phyloP scores from a whole-genome alignment of 2,888 invertebrate species.

The Andrena bicolor region DNA sequence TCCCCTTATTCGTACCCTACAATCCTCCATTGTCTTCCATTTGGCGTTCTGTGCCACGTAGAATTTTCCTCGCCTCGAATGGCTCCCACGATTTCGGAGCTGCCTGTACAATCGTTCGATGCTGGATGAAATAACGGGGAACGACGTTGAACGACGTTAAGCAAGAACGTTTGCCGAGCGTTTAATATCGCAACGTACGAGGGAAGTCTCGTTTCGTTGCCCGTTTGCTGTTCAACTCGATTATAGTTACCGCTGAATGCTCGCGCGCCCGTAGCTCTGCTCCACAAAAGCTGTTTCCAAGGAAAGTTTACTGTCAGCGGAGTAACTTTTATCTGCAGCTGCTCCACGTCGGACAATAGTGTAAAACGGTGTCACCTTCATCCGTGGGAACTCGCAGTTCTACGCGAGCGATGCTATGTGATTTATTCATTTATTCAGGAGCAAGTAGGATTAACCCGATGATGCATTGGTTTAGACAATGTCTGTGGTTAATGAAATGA shows the following conservation, averaged over 20 bases:
- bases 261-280: constrained; percentile 11
- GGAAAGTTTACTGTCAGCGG: constrained; percentile 32
- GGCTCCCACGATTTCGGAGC: too few species aligned
- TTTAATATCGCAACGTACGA: constrained; percentile 19
- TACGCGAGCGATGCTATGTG: neutral
- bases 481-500: neutral
- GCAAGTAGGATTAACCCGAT: neutral
- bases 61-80: too few species aligned
- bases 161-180: neutral
- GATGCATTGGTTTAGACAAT: neutral
- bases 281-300: constrained; percentile 32
- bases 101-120: neutral
- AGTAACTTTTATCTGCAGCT: constrained; percentile 43
- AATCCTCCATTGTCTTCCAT: too few species aligned
- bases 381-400: constrained; percentile 6
- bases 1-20: too few species aligned
- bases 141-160: constrained; percentile 15
- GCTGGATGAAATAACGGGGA: constrained; percentile 21
- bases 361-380: constrained; percentile 37
- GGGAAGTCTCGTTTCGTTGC: constrained; percentile 39
- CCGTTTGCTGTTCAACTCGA: constrained; percentile 48
- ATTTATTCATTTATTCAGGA: neutral
- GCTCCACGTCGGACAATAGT: constrained; percentile 11
- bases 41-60: too few species aligned
- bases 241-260: constrained; percentile 41